Base-by-base conservation (phyloP, 1,140 invertebrate genomes). In the Dolichoris vasculosae region DNA sequence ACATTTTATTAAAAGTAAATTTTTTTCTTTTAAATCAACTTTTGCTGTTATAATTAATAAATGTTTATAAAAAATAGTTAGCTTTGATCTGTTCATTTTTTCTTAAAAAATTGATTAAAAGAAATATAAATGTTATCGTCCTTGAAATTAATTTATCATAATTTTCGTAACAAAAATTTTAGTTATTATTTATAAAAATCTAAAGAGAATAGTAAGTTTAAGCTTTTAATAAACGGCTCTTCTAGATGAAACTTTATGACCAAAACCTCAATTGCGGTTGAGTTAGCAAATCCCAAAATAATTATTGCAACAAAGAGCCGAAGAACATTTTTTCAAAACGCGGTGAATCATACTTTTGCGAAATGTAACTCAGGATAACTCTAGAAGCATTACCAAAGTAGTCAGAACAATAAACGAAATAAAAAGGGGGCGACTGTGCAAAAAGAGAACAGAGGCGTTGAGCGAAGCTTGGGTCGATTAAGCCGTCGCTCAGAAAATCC, bases 401-500 rank as follows among this genome's bases (percentile, higher is more conserved):
- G 4, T 9, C n/a, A 71, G 6, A 40, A 48, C 7, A 40, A 67
- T 67, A 67, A 80, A 20, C 26, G n/a, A 17, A 6, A 26, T 38
- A 67, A 64, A 80, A 67, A 38, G 30, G 32, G 67, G n/a, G 32
- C 38, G 38, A 3, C 4, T 17, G n/a, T 32, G 40, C 0, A 26
- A 48, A 78, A 79, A 79, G 55, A 38, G 32, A 51, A 30, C 46
- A 63, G 30, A 78, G 35, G 20, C n/a, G 76, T 13, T 15, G 63
- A 15, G 48, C 48, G 48, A 51, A 26, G 23, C 38, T 40, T 26
- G 38, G 23, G 69, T 82, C 40, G 83, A 90, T 90, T 91, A 90
- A 90, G 87, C 86, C 85, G 87, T 87, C 86, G 82, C 51, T 69
- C 81, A 87, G 83, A 89, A 88, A 90, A 89, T 89, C 88, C 89